Conservation (phyloP, 2,888 invertebrate species). For the Ypsolopha scabrella region DNA sequence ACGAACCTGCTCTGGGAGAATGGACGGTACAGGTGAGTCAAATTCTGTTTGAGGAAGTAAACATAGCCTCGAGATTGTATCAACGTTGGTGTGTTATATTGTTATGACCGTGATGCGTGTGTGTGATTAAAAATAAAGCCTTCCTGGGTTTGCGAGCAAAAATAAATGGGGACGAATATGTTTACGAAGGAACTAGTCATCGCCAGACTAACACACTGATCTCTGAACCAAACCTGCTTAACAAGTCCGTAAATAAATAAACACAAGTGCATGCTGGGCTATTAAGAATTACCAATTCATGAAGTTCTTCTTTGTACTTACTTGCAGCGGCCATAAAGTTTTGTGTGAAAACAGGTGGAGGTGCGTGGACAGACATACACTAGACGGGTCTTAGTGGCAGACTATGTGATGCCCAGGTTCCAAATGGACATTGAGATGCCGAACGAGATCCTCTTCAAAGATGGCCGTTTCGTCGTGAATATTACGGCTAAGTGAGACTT, state of each 20-base stretch:
- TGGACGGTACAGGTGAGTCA: constrained; percentile 81
- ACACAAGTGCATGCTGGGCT: neutral
- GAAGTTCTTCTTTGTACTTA: neutral
- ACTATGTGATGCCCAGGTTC: constrained; percentile 95
- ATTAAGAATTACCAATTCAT: neutral
- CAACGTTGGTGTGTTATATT: too few relatives aligned
- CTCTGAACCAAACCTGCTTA: constrained; percentile 2
- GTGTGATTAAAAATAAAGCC: too few relatives aligned
- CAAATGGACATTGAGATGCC: constrained; percentile 87
- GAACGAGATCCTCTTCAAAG: constrained; percentile 84
- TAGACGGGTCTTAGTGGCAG: constrained; percentile 85
- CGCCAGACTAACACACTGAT: constrained; percentile 4
- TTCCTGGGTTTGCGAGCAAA: too few relatives aligned
- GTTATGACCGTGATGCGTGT: too few relatives aligned
- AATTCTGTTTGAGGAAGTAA: neutral
- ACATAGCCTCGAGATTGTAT: too few relatives aligned
- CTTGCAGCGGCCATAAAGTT: neutral
- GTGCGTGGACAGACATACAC: constrained; percentile 71
- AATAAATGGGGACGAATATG: too few relatives aligned
- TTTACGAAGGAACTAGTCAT: too few relatives aligned
- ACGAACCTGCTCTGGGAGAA: constrained; percentile 86
- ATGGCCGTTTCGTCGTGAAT: constrained; percentile 81
- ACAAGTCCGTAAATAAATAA: neutral
- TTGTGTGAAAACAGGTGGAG: constrained; percentile 37
- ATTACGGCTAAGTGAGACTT: constrained; percentile 82